These are phyloP conservation scores for Lagopus muta DNA, from an alignment of 2,113 vertebrate species.

Conservation along the genomic window DNA sequence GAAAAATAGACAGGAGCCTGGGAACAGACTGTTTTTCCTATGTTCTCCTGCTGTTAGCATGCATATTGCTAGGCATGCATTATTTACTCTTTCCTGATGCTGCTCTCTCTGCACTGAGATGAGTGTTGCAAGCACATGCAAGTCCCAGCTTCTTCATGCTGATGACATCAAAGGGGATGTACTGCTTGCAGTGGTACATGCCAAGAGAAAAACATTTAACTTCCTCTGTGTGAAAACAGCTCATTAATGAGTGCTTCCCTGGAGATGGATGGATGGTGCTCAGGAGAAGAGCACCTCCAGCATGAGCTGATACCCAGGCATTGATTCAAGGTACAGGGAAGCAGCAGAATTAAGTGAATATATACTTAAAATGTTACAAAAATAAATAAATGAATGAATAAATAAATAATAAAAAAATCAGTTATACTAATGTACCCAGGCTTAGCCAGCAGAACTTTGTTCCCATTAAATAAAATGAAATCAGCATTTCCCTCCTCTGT, in stretches of 20 bases:
- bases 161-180: background rate
- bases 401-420: background rate
- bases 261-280: background rate
- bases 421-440: background rate
- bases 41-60: background rate
- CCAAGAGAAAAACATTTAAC: background rate
- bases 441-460: background rate
- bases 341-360: background rate
- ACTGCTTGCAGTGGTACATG: background rate
- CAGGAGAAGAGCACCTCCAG: background rate
- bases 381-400: background rate
- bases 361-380: background rate
- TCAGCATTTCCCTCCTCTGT: background rate
- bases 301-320: background rate
- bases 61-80: background rate
- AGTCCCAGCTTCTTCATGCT: background rate
- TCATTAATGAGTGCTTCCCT: background rate
- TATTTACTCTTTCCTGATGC: background rate
- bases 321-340: background rate
- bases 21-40: background rate
- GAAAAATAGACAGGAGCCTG: background rate
- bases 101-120: background rate
- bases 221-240: background rate
- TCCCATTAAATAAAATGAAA: slow-evolving; percentile 30
- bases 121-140: background rate